Percentiles rank a stretch among this genome's conserved stretches.
These are phyloP conservation scores for Tyria jacobaeae DNA, from an alignment of 2,888 invertebrate genomes.

Conservation along the genomic window DNA sequence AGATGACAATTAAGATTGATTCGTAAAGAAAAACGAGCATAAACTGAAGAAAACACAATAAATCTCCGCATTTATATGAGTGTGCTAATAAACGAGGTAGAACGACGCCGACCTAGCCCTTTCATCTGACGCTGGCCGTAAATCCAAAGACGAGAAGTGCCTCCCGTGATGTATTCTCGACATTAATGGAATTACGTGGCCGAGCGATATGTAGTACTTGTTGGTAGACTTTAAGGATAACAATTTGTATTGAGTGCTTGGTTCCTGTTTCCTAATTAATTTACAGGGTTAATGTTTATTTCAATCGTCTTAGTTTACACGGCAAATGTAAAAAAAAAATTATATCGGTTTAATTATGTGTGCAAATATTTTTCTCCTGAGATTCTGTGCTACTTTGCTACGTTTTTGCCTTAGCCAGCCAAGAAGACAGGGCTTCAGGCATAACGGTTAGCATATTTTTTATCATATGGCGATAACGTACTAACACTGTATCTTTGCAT, in stretches of 20 bases:
- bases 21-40: constrained; percentile 45
- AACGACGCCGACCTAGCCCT: constrained; percentile 67
- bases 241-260: constrained; percentile 58
- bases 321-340: neutral
- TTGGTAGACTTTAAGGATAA: constrained; percentile 57
- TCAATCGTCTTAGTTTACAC: constrained; percentile 10
- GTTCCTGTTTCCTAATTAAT: constrained; percentile 30
- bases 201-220: constrained; percentile 66
- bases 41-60: constrained; percentile 59
- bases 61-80: constrained; percentile 64
- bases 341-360: neutral
- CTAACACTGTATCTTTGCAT: neutral
- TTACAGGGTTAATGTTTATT: constrained; percentile 23
- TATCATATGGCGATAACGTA: neutral
- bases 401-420: neutral
- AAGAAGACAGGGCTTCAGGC: too few species aligned
- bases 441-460: neutral
- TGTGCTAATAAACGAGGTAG: constrained; percentile 71
- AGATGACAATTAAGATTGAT: constrained; percentile 22
- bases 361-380: neutral
- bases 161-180: constrained; percentile 72
- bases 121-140: constrained; percentile 71
- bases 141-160: constrained; percentile 62
- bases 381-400: neutral
- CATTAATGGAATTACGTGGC: constrained; percentile 78